Conservation (phyloP, 2,113 vertebrate genomes). For the Syrmaticus mikado region DNA sequence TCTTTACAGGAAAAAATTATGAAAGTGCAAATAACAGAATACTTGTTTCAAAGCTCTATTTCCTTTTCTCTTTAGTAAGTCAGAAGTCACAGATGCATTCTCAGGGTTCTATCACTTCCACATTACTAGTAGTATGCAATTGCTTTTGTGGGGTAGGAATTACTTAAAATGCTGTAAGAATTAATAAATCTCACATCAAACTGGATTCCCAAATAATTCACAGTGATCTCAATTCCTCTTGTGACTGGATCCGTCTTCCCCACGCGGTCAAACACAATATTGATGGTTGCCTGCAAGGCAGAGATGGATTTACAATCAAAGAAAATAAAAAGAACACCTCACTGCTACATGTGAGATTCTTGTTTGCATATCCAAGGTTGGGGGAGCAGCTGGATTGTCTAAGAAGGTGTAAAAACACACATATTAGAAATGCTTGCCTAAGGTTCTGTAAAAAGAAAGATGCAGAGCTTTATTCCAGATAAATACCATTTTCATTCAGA, state of each 20-base stretch:
- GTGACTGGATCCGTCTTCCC: slow-evolving; percentile 99
- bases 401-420: not conserved
- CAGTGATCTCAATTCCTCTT: slow-evolving; percentile 99
- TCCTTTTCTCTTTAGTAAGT: not conserved
- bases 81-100: not conserved
- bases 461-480: not conserved
- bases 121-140: not conserved
- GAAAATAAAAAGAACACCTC: not conserved
- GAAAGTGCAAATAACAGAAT: not conserved
- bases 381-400: not conserved
- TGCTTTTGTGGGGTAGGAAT: not conserved
- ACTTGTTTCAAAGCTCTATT: not conserved
- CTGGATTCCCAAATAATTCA: slow-evolving; percentile 97
- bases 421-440: not conserved
- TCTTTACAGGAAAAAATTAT: not conserved
- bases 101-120: not conserved
- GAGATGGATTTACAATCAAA: not conserved
- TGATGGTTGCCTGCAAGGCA: slow-evolving; percentile 92
- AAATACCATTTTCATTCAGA: not conserved
- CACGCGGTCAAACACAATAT: slow-evolving; percentile 98
- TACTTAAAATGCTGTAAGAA: not conserved
- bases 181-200: slow-evolving; percentile 89
- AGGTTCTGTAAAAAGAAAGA: not conserved
- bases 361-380: not conserved
- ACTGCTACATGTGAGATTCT: not conserved